Base-by-base conservation (phyloP, 2,888 invertebrate species). In the Andrena camellia region DNA sequence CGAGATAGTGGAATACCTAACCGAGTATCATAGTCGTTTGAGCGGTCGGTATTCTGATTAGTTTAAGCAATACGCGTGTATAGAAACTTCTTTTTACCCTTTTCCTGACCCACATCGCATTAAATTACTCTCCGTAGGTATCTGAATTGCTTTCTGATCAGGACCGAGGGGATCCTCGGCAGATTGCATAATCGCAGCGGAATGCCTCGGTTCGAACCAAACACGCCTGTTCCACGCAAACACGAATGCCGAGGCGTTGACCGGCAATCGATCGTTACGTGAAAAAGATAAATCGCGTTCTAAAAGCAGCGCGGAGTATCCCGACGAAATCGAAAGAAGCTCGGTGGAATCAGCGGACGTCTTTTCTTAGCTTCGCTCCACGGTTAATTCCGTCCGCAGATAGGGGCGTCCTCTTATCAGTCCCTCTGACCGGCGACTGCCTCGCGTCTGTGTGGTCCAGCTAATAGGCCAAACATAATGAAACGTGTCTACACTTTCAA, bases 321-420 rank as follows among this genome's bases (percentile, higher is more conserved):
- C 57, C 33, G 26, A 62, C 31, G 57, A 48, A 82, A 74, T 54
- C 69, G 75, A 78, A 78, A 77, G 52, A 78, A 76, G 23, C 66
- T 57, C 60, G 13, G 33, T 29, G 26, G 70, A 69, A 73, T 72
- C 72, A 50, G 20, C 50, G 35, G 29, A 10, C 23, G 81, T 81
- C 79, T 86, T 81, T 87, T 78, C 87, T 86, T 78, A 78, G 76
- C 77, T 68, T 50, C 26, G 52, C 64, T 20, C 48, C 68, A 57
- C 57, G 72, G 79, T 80, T 87, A 87, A 87, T 83, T 87, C 85
- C 79, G 78, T 86, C 78, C 79, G 20, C 73, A 71, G 87, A 87
- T 87, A 86, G 20, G 23, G 20, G 26, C 59, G 33, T 42, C 52
- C 62, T 62, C 79, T 86, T 87, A 86, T 87, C 85, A 26, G 52